These are phyloP conservation scores for Morpho achilles DNA, from an alignment of 2,888 invertebrate genomes.

Conservation along the genomic window DNA sequence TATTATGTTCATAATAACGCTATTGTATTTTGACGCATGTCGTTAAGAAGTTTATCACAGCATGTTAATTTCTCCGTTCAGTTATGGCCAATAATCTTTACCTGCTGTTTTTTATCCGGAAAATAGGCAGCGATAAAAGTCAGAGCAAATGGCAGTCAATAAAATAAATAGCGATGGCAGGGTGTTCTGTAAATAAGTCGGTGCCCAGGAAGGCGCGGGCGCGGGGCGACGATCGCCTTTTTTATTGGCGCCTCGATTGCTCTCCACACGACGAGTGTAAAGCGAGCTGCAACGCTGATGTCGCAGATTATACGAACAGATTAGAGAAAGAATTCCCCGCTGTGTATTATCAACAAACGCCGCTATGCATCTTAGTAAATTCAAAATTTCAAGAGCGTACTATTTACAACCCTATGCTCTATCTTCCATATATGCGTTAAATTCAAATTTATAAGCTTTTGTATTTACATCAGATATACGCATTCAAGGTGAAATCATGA, in stretches of 20 bases:
- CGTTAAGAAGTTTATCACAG: no score
- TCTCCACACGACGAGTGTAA: constrained; percentile 75
- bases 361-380: constrained; percentile 11
- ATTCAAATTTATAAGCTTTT: no score
- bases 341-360: constrained; percentile 36
- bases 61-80: constrained; percentile 7
- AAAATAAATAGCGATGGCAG: constrained; percentile 78
- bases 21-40: no score
- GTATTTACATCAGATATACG: no score
- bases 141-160: constrained; percentile 77
- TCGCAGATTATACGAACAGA: constrained; percentile 66
- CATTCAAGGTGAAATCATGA: no score
- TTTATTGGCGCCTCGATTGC: constrained; percentile 80
- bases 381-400: background rate
- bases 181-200: constrained; percentile 79
- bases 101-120: constrained; percentile 71
- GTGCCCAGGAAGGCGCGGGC: constrained; percentile 42
- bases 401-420: no score
- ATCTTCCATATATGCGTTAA: no score
- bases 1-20: no score
- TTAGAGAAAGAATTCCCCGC: constrained; percentile 62
- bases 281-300: constrained; percentile 56
- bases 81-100: constrained; percentile 42
- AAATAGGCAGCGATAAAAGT: constrained; percentile 76
- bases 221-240: constrained; percentile 77